Evolutionary conservation across 2,888 invertebrate species (phyloP), one percentile per base, ranked within the genome.

Genomic region (Caenorhabditis sulstoni): DNA sequence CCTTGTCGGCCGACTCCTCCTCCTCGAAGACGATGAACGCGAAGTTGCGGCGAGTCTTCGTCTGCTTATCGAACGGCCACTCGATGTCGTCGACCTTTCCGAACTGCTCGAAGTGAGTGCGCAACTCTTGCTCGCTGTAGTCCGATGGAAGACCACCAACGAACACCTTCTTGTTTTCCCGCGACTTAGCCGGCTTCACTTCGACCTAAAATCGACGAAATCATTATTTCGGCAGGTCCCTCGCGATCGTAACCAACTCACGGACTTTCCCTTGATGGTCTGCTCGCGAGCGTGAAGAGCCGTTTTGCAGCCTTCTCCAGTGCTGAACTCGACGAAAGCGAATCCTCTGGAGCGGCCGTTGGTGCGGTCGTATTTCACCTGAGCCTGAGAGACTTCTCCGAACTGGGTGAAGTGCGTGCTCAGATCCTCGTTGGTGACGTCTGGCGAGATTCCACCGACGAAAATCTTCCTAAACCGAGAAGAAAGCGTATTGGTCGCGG

Each of bases 91-190:
- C 90, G 23, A 90, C 88, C 62, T 86, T 85, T 74, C 91, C 91
- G 81, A 85, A 90, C 65, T 86, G 84, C 58, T 87, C 88, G 81
- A 90, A 90, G 75, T 90, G 88, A 22, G 76, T 57, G 18, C 88
- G 84, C 35, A 90, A 84, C 14, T 91, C 89, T 22, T 83, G 83
- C 75, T 90, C 91, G 23, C 85, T 81, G 81, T 77, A 87, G 71
- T 90, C 91, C 18, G 87, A 84, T 35, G 90, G 89, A 22, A 90
- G 83, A 18, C 90, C 90, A 37, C 90, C 90, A 57, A 90, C 89
- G 81, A 90, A 90, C 39, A 90, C 89, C 79, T 90, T 90, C 88
- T 90, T 90, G 83, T 90, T 90, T 78, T 90, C 90, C 37, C 90
- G 86, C 4, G 89, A 89, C 70, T 90, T 90, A 39, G 90, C 90